Percentiles rank a stretch among this genome's conserved stretches.
Evolutionary conservation across 2,113 vertebrate genomes (phyloP).

Genomic region (Amblyornis subalaris): DNA sequence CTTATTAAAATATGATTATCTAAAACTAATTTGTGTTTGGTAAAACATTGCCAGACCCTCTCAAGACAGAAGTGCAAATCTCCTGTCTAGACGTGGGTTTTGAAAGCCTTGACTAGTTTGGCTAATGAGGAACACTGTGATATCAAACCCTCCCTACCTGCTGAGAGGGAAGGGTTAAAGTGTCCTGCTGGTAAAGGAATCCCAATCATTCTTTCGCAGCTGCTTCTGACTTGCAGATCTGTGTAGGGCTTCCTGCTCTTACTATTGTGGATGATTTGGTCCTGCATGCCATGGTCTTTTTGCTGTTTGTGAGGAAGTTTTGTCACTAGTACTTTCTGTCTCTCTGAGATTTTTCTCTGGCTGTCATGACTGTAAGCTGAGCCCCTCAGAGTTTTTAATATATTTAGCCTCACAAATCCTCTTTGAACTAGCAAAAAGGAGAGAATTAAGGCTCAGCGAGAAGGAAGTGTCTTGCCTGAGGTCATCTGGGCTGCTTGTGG

Average conservation of each 20-base stretch:
- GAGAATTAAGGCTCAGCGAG: background rate
- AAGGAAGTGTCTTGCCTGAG: background rate
- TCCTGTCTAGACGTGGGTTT: background rate
- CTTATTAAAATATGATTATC: background rate
- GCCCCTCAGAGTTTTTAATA: background rate
- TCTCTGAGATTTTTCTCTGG: background rate
- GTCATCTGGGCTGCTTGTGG: background rate
- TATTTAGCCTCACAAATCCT: slow-evolving; percentile 21
- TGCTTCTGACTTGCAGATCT: background rate
- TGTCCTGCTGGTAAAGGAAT: background rate
- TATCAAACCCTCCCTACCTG: background rate
- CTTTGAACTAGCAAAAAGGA: background rate
- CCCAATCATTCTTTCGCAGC: background rate
- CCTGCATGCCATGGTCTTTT: background rate
- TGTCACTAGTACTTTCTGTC: background rate
- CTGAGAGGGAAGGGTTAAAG: slow-evolving; percentile 26
- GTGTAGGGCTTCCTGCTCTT: background rate
- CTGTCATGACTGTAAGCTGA: background rate
- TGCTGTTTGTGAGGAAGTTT: background rate
- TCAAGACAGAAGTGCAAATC: background rate
- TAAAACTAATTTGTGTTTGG: background rate
- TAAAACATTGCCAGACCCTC: background rate
- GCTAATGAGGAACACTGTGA: background rate
- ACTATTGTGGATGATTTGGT: background rate
- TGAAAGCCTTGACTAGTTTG: background rate